Base-by-base conservation (phyloP, 2,888 invertebrate species). In the Crossocerus cetratus region DNA sequence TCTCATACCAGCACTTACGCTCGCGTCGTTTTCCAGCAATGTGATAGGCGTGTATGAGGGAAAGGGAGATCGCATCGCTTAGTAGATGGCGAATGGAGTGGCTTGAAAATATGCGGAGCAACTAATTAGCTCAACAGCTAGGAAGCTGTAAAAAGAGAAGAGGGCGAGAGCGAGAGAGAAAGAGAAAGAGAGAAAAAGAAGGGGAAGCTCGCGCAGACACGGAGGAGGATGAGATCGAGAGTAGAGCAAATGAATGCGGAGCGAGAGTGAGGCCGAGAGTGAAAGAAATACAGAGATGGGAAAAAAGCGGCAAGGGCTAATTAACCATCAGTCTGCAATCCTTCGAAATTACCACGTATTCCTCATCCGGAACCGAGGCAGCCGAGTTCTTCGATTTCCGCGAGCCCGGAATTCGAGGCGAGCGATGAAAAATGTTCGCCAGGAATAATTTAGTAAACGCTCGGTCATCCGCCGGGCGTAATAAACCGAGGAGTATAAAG, bases 251-350 rank as follows among this genome's bases (percentile, higher is more conserved):
- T 43, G 45, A 32, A 45, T 16, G 14, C 45, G 8, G n/a, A 49
- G 23, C 56, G 11, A 45, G 22, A 61, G 20, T 45, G 61, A 42
- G 20, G 23, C n/a, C 22, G 22, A 44, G 22, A 22, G 23, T 8
- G n/a, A 14, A 11, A 43, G 23, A 16, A 55, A 16, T 14, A 2
- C 8, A 21, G 20, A n/a, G 55, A 22, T n/a, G 57, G 58, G 16
- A 22, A 60, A n/a, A 11, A 43, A 5, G 20, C 11, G 8, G 8
- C 16, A 44, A 14, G 16, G 11, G 65, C 42, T 60, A 43, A 62
- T 73, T 69, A 63, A 57, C 61, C 18, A 45, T 60, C 32, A 21
- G 56, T 55, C 55, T 32, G 59, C 20, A 56, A 23, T 22, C 13
- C 44, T 49, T 72, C 54, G 23, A 62, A 23, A 45, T 58, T 14